Conservation (phyloP, 2,113 vertebrate species). For the Notothenia rossii region DNA sequence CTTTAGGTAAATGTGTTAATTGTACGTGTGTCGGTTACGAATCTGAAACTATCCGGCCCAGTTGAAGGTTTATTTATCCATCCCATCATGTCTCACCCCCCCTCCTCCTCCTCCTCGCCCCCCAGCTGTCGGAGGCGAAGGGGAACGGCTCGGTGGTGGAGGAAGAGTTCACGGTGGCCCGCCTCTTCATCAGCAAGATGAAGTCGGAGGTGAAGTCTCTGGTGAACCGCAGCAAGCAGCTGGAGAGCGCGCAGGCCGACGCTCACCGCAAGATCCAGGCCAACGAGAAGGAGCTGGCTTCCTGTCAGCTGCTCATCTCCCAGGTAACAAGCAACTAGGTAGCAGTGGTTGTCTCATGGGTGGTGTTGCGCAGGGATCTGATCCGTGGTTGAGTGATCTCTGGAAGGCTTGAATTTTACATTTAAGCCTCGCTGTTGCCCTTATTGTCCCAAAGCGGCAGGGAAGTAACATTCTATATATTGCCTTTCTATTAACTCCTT, state of each 20-base stretch:
- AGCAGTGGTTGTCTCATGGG: neutral
- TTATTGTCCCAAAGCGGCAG: too few species aligned
- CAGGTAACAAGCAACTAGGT: conserved; percentile 80
- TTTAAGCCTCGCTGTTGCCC: too few species aligned
- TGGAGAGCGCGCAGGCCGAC: conserved; percentile 91
- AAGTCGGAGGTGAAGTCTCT: conserved; percentile 94
- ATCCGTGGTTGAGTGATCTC: too few species aligned
- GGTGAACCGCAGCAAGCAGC: conserved; percentile 91
- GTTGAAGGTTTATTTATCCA: too few species aligned
- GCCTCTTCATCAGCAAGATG: conserved; percentile 95
- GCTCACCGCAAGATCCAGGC: conserved; percentile 92
- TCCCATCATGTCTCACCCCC: too few species aligned
- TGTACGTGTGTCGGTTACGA: too few species aligned
- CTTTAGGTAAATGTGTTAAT: too few species aligned
- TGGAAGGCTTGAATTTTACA: too few species aligned
- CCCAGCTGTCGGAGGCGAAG: conserved; percentile 83
- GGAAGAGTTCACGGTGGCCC: conserved; percentile 93
- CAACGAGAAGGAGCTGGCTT: conserved; percentile 91
- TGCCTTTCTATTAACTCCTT: too few species aligned
- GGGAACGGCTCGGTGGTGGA: conserved; percentile 86
- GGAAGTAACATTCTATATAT: too few species aligned
- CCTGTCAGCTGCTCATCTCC: conserved; percentile 93
- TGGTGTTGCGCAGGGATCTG: neutral
- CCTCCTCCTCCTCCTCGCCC: conserved; percentile 68
- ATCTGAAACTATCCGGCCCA: too few species aligned